A percentile compares a stretch with the other conserved stretches of the same genome.
Conservation (phyloP, 2,113 vertebrate species). For the Triplophysa rosa region DNA sequence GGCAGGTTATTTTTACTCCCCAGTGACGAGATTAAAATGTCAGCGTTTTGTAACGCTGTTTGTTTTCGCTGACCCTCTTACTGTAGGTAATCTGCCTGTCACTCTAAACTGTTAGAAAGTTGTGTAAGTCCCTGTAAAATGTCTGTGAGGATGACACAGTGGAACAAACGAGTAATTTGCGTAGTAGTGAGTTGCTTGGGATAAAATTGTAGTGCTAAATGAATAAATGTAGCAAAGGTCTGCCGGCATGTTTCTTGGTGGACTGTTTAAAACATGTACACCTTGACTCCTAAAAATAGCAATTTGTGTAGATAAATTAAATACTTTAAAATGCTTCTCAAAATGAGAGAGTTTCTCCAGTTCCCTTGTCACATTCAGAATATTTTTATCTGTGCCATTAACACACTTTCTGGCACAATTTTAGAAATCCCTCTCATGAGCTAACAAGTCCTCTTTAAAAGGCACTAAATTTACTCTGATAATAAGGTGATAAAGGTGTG, state of each 20-base stretch:
- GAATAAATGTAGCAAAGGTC: not conserved
- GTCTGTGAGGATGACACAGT: not conserved
- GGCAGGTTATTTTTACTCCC: conserved; percentile 42
- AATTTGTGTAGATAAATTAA: too few relatives aligned
- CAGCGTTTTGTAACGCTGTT: conserved; percentile 21
- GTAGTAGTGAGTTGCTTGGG: not conserved
- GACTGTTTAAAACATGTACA: too few relatives aligned
- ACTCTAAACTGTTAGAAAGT: not conserved
- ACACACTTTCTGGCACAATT: conserved; percentile 12
- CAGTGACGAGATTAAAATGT: conserved; percentile 51
- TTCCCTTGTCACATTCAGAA: not conserved
- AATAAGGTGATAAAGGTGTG: conserved; percentile 5
- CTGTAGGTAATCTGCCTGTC: conserved; percentile 1
- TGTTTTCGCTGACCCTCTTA: not conserved
- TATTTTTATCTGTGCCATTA: conserved; percentile 21
- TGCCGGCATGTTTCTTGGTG: too few relatives aligned
- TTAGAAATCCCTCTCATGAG: conserved; percentile 19
- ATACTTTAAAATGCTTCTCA: too few relatives aligned
- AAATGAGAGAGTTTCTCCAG: too few relatives aligned
- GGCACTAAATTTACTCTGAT: conserved; percentile 1
- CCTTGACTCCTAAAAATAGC: too few relatives aligned
- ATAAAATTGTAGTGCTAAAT: not conserved
- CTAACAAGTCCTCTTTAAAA: conserved; percentile 11
- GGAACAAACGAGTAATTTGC: not conserved
- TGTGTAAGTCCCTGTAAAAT: not conserved